Base-by-base conservation (phyloP, 2,888 invertebrate species). In the Notodonta dromedarius region DNA sequence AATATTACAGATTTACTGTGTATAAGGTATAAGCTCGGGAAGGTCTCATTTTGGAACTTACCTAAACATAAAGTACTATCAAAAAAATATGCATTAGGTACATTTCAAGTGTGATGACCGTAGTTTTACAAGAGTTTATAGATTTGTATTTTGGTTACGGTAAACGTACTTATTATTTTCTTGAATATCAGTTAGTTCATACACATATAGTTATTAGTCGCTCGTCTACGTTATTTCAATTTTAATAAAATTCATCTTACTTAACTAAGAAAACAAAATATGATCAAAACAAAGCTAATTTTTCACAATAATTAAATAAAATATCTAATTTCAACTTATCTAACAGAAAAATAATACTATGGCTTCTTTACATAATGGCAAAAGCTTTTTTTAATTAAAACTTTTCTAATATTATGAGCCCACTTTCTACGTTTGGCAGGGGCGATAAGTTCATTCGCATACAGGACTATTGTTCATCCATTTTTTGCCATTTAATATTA, bases 271-370 rank as follows among this genome's bases (percentile, higher is more conserved):
- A 44, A 40, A 44, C 24, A 56, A 56, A 7, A 56, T 35, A 35
- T 55, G n/a, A 55, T 70, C 24, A 65, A 70, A 73, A 71, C 59
- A 71, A 68, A 59, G 61, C 55, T 63, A 72, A 70, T 57, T 61
- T 60, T 66, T 60, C 68, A 72, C 24, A 9, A 68, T 67, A 63
- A 65, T 59, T 58, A 57, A 59, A 63, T 60, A 55, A 69, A 67
- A 66, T 63, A 61, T 64, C 62, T 64, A 54, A 39, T 65, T 60
- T 61, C 77, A 77, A 79, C 69, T 63, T 58, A 67, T 77, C 73
- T 86, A 85, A 87, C 85, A 80, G 66, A 80, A 83, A 81, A 84
- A 80, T 85, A 85, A 86, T 81, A 67, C 58, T 86, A 86, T 88
- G 67, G 79, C 85, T 86, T 86, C 83, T 87, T 83, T 54, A 52